phyloP scores from a whole-genome alignment of 2,113 vertebrate genomes.

The Cathartes aura region DNA sequence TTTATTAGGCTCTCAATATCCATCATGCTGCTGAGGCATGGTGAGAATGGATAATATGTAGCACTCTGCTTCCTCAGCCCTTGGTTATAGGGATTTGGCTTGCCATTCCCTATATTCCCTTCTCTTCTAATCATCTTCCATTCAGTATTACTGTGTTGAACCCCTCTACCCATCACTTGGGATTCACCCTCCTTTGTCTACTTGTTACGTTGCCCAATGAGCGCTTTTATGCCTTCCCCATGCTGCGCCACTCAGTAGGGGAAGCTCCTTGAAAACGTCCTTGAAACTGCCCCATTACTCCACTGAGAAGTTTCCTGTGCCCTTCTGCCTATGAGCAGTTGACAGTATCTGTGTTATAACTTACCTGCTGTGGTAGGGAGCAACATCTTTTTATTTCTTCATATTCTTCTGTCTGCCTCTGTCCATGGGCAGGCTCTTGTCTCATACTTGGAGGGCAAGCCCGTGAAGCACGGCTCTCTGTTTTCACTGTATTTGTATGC shows the following conservation, averaged over 20 bases:
- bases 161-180: background rate
- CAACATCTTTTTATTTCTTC: background rate
- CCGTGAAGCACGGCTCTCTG: background rate
- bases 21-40: background rate
- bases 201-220: rapidly evolving
- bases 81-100: background rate
- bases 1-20: background rate
- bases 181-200: background rate
- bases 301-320: background rate
- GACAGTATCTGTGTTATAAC: background rate
- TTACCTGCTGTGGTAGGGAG: background rate
- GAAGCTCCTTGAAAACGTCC: background rate
- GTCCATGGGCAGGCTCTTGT: background rate
- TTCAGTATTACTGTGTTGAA: background rate
- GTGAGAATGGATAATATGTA: background rate
- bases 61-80: background rate
- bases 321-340: background rate
- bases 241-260: background rate
- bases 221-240: background rate
- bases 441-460: background rate
- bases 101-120: background rate
- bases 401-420: background rate
- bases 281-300: background rate
- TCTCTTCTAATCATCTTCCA: background rate
- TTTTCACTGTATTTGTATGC: background rate